A percentile compares a stretch with the other conserved stretches of the same genome.
phyloP scores from a whole-genome alignment of 2,888 invertebrate genomes.

The Deroplatys truncata region DNA sequence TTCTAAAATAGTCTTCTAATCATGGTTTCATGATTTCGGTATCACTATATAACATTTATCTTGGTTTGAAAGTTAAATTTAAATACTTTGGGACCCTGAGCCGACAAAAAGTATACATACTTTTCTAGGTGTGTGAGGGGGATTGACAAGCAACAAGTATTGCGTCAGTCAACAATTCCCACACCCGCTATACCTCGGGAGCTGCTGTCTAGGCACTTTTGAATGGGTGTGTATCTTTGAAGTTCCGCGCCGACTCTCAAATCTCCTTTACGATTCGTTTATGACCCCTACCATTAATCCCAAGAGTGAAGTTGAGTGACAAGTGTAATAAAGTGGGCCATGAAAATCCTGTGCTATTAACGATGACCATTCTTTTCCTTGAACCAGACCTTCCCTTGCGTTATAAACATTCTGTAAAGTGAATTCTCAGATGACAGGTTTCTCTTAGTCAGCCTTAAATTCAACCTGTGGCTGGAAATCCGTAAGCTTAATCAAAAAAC shows the following conservation, averaged over 20 bases:
- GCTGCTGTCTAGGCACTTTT: neutral
- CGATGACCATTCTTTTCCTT: neutral
- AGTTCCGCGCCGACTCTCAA: neutral
- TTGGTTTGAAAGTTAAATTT: no score
- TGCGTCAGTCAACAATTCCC: no score
- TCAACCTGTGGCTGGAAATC: no score
- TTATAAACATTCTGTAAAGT: neutral
- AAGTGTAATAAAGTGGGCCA: neutral
- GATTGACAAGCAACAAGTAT: no score
- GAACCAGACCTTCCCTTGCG: neutral
- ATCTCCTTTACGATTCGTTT: neutral
- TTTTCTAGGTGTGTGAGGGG: no score
- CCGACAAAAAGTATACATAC: no score
- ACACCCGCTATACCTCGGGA: no score
- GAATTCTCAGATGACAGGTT: neutral
- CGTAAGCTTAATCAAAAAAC: no score
- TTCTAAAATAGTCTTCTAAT: no score
- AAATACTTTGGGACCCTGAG: no score
- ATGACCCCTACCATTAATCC: neutral
- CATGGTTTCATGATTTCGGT: no score
- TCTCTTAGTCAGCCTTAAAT: neutral
- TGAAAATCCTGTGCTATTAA: neutral
- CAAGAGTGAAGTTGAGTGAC: neutral
- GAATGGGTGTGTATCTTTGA: neutral
- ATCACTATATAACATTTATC: no score